Conservation (phyloP, 2,888 invertebrate genomes). For the Ypsolopha sequella region DNA sequence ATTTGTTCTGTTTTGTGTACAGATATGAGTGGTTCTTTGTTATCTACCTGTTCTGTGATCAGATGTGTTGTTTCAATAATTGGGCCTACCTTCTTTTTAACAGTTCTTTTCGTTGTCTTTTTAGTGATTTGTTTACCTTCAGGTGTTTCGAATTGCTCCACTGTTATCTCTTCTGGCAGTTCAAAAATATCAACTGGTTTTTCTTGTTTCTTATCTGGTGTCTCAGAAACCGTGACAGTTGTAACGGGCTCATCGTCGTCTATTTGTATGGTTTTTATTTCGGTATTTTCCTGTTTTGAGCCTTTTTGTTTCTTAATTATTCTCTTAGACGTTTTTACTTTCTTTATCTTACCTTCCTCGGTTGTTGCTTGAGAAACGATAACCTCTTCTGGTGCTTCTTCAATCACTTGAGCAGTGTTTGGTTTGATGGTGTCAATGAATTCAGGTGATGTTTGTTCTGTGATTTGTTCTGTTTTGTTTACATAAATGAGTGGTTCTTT, state of each 20-base stretch:
- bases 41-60: constrained; percentile 30
- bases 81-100: constrained; percentile 18
- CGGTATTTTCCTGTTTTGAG: constrained; percentile 30
- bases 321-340: constrained; percentile 6
- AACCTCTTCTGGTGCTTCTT: constrained; percentile 10
- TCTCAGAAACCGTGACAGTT: constrained; percentile 11
- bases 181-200: constrained; percentile 21
- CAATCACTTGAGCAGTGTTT: constrained; percentile 10
- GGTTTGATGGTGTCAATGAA: constrained; percentile 5
- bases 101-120: constrained; percentile 17
- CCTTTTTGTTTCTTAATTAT: constrained; percentile 32
- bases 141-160: constrained; percentile 24
- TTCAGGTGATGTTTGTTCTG: constrained; percentile 14
- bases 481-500: constrained; percentile 29
- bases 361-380: constrained; percentile 7
- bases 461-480: constrained; percentile 15
- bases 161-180: constrained; percentile 28
- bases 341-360: constrained; percentile 5
- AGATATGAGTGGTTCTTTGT: constrained; percentile 18
- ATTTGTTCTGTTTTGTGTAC: constrained; percentile 11
- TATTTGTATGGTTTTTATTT: constrained; percentile 41
- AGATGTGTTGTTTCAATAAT: constrained; percentile 25
- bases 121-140: constrained; percentile 19
- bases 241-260: constrained; percentile 33
- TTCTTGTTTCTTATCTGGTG: constrained; percentile 4